Evolutionary conservation across 2,113 vertebrate species (phyloP), one percentile per base, ranked within the genome.

Genomic region (Crypturellus undulatus): DNA sequence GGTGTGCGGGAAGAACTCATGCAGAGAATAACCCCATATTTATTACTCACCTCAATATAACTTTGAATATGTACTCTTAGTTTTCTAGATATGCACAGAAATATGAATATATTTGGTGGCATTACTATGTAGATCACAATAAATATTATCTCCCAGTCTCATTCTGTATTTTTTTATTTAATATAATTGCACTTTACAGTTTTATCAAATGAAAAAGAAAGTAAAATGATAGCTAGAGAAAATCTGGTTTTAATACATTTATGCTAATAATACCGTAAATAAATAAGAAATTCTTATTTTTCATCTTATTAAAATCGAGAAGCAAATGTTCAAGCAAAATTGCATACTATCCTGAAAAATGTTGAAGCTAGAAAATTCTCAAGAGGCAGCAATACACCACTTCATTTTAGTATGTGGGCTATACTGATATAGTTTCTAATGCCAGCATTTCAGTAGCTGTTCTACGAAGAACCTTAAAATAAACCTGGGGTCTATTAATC

Each of bases 91-190:
- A 81, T 77, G 65, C 45, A 38, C 47, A 42, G 4, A 63, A 69
- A 26, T 79, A 77, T 73, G 18, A 78, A 69, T 65, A 70, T 68
- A 13, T 86, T 80, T 16, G 63, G 40, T 73, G 17, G 19, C 15
- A 77, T 86, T 90, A 86, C 36, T 87, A 95, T 32, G 32, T 78
- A 90, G 47, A 67, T 92, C 65, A 84, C 45, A 84, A 52, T 69
- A 86, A 38, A 64, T 8, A 56, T 28, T 30, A 56, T 56, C 52
- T 56, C 52, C 52, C 52, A 56, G 52, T 56, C 52, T 56, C 52
- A 30, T 56, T 56, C 52, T 56, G 16, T 56, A 17, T 56, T 17
- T 56, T 7, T 54, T 16, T 30, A 56, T 56, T 32, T 91, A 72
- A 69, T 42, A 43, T 30, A 51, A 76, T 73, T 84, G 79, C 69